Evolutionary conservation across 1,140 invertebrate species (phyloP).

Genomic region (Agrilus planipennis): DNA sequence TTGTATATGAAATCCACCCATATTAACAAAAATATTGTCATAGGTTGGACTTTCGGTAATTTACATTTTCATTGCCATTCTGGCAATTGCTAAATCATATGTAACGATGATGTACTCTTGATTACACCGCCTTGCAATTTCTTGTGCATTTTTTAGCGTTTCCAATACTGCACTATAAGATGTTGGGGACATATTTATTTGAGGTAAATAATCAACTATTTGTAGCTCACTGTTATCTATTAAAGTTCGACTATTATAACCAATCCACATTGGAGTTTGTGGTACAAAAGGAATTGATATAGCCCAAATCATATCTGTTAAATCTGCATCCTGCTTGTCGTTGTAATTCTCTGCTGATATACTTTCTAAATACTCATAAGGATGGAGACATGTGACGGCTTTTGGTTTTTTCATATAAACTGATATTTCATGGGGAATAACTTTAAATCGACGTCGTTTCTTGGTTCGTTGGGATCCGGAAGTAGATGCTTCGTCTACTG

Average conservation of each 20-base stretch:
- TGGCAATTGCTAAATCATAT: slow-evolving; percentile 33
- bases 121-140: slow-evolving; percentile 20
- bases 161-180: background rate
- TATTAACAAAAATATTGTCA: slow-evolving; percentile 36
- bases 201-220: background rate
- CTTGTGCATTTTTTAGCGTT: slow-evolving; percentile 8
- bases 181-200: slow-evolving; percentile 3
- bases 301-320: background rate
- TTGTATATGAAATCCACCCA: slow-evolving; percentile 33
- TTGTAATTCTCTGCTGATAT: no score
- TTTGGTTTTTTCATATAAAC: no score
- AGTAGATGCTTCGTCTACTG: no score
- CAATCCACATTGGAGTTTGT: slow-evolving; percentile 1
- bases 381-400: no score
- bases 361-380: no score
- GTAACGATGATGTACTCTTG: slow-evolving; percentile 23
- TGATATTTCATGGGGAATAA: no score
- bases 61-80: slow-evolving; percentile 33
- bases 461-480: no score
- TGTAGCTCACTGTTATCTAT: background rate
- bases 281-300: background rate
- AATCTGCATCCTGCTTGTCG: background rate
- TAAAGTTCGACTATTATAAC: background rate
- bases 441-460: no score
- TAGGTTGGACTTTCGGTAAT: slow-evolving; percentile 21